phyloP scores from a whole-genome alignment of 2,888 invertebrate species.

The Drosophila neonasuta region DNA sequence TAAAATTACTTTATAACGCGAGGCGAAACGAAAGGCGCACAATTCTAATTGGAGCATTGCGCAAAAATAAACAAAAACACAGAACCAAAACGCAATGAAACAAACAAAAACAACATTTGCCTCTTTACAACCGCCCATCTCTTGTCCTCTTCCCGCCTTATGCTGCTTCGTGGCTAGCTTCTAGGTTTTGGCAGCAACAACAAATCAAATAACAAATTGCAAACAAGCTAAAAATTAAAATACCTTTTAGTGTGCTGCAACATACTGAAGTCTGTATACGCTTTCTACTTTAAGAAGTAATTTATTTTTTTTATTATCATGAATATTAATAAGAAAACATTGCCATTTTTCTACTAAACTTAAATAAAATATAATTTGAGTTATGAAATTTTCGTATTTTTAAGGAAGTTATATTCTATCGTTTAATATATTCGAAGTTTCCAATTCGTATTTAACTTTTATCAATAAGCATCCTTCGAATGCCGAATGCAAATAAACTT shows the following conservation, averaged over 20 bases:
- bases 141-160: not conserved
- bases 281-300: slow-evolving; percentile 1
- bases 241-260: not conserved
- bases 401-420: no score
- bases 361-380: no score
- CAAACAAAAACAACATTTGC: slow-evolving; percentile 33
- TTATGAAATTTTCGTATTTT: no score
- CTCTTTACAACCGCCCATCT: slow-evolving; percentile 8
- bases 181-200: slow-evolving; percentile 26
- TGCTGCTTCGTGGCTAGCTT: not conserved
- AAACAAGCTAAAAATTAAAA: slow-evolving; percentile 17
- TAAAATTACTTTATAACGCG: slow-evolving; percentile 44
- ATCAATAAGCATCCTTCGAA: no score
- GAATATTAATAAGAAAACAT: not conserved
- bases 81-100: slow-evolving; percentile 43
- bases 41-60: slow-evolving; percentile 68
- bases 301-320: not conserved
- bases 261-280: slow-evolving; percentile 17
- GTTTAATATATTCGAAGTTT: no score
- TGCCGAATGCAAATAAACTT: no score
- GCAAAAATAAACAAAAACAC: slow-evolving; percentile 58
- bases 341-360: no score
- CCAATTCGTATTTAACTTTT: no score
- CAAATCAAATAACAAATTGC: slow-evolving; percentile 48
- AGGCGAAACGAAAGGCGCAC: slow-evolving; percentile 38